Evolutionary conservation across 1,140 invertebrate genomes (phyloP).

Genomic region (Nasonia giraulti): DNA sequence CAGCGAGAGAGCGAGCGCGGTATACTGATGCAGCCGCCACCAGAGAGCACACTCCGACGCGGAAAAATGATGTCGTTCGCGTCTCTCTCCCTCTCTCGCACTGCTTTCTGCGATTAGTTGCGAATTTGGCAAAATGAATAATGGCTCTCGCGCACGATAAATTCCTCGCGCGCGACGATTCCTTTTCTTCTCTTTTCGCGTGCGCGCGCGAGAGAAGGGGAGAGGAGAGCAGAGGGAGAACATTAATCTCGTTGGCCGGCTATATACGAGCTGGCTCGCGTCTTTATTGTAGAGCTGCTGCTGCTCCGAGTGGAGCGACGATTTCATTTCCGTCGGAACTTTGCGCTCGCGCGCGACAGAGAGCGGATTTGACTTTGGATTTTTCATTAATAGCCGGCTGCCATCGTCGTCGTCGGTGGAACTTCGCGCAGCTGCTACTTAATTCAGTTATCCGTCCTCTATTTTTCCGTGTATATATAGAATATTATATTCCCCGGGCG

Average conservation of each 20-base stretch:
- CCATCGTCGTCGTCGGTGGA: background rate
- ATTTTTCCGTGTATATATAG: too few relatives aligned
- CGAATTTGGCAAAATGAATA: slow-evolving; percentile 6
- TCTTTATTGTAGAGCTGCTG: slow-evolving; percentile 3
- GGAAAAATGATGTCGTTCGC: background rate
- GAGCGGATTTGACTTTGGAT: background rate
- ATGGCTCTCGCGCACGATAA: slow-evolving; percentile 4
- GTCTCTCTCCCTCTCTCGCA: background rate
- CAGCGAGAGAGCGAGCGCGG: too few relatives aligned
- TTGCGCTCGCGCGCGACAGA: too few relatives aligned
- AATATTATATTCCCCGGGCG: too few relatives aligned
- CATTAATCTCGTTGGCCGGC: slow-evolving; percentile 22
- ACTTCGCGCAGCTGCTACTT: background rate
- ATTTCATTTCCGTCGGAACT: slow-evolving; percentile 35
- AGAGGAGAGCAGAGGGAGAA: background rate
- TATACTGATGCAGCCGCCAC: background rate
- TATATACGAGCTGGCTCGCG: background rate
- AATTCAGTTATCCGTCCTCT: background rate
- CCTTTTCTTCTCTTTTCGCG: background rate
- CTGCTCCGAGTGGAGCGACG: background rate
- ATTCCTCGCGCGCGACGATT: background rate
- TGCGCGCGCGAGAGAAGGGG: background rate
- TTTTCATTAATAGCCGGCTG: slow-evolving; percentile 30
- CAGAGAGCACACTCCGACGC: background rate
- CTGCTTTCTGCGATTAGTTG: background rate